phyloP scores from a whole-genome alignment of 2,888 invertebrate species.

The Drosophila emarginata region DNA sequence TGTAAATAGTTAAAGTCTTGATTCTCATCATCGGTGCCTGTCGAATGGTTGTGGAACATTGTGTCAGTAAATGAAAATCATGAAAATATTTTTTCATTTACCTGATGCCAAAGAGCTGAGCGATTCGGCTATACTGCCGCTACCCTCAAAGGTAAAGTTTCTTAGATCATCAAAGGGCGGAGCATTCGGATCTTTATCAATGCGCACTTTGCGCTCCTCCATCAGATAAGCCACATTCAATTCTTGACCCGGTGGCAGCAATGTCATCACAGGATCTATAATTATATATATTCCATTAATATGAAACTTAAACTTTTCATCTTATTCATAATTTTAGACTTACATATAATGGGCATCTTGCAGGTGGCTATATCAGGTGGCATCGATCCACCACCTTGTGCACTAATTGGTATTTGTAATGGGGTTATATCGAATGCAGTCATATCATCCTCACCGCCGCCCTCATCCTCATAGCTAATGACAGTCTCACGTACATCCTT shows the following conservation, averaged over 20 bases:
- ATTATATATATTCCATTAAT: not conserved
- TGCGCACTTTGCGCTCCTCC: slow-evolving; percentile 96
- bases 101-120: slow-evolving; percentile 97
- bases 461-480: slow-evolving; percentile 99
- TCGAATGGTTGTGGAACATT: slow-evolving; percentile 22
- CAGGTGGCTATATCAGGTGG: slow-evolving; percentile 92
- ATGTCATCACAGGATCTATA: slow-evolving; percentile 86
- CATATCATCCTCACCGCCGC: slow-evolving; percentile 99
- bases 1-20: slow-evolving; percentile 98
- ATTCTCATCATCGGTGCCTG: slow-evolving; percentile 96
- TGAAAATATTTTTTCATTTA: slow-evolving; percentile 76
- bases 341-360: slow-evolving; percentile 86
- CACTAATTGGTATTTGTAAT: slow-evolving; percentile 96
- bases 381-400: slow-evolving; percentile 86
- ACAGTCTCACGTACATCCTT: slow-evolving; percentile 99
- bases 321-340: slow-evolving; percentile 59
- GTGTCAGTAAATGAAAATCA: not conserved
- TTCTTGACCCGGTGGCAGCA: slow-evolving; percentile 84
- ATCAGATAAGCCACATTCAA: slow-evolving; percentile 98
- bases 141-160: slow-evolving; percentile 99
- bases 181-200: slow-evolving; percentile 97
- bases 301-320: not conserved
- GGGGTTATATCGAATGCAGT: slow-evolving; percentile 99
- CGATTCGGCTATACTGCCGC: slow-evolving; percentile 98
- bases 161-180: slow-evolving; percentile 99